A percentile compares a stretch with the other conserved stretches of the same genome.
phyloP scores from a whole-genome alignment of 2,797 vertebrate genomes.

The Chrysocyon brachyurus region DNA sequence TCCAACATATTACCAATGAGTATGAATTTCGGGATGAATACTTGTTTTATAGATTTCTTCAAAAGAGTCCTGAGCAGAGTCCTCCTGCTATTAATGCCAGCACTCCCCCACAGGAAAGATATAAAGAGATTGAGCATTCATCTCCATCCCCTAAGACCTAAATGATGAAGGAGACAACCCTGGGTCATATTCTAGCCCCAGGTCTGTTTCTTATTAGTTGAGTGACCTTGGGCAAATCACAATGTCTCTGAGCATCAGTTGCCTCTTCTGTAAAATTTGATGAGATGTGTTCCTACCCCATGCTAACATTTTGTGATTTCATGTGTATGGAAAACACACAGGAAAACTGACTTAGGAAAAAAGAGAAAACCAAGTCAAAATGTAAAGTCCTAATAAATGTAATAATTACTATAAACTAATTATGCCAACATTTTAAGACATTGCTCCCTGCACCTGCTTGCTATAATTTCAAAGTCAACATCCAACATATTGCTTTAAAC shows the following conservation, averaged over 20 bases:
- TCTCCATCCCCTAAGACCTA: conserved; percentile 54
- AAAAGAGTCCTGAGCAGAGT: conserved; percentile 72
- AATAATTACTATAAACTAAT: conserved; percentile 19
- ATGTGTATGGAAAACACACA: conserved; percentile 24
- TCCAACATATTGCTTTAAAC: conserved; percentile 55
- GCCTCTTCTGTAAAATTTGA: conserved; percentile 50
- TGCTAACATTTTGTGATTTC: conserved; percentile 19
- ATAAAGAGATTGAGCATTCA: conserved; percentile 54
- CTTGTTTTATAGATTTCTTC: conserved; percentile 93
- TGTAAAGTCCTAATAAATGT: conserved; percentile 58
- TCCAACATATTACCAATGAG: conserved; percentile 94
- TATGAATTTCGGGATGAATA: conserved; percentile 93
- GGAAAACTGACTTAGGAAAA: conserved; percentile 62
- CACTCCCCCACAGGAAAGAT: conserved; percentile 44
- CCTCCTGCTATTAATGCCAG: conserved; percentile 73
- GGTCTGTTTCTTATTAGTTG: conserved; percentile 20
- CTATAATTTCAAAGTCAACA: conserved; percentile 67
- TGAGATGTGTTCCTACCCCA: background rate
- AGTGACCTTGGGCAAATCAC: conserved; percentile 8
- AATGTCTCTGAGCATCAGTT: conserved; percentile 41
- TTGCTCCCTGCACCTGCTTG: conserved; percentile 53
- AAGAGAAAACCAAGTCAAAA: conserved; percentile 44
- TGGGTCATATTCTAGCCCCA: conserved; percentile 1
- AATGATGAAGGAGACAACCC: conserved; percentile 43
- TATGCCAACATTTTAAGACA: conserved; percentile 66